Evolutionary conservation across 2,888 invertebrate genomes (phyloP).

Genomic region (Rhimphoctona megacephalus): DNA sequence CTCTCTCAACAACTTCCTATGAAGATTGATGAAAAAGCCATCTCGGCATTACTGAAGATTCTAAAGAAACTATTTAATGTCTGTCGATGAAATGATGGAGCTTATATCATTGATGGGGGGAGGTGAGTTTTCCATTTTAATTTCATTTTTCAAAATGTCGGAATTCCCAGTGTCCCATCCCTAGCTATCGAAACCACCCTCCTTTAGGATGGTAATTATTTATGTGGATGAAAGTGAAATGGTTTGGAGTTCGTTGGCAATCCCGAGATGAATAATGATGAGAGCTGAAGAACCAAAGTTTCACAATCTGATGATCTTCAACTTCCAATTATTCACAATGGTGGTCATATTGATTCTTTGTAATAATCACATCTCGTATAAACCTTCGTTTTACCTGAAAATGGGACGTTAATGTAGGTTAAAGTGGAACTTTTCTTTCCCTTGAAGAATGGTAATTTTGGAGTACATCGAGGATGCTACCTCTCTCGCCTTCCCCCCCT

Average conservation of each 20-base stretch:
- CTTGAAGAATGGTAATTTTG: conserved; percentile 53
- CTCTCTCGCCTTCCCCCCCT: background rate
- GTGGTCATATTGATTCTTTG: conserved; percentile 10
- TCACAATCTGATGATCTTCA: background rate
- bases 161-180: background rate
- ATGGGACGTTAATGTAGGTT: background rate
- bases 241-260: background rate
- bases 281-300: background rate
- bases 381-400: background rate
- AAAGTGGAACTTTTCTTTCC: background rate
- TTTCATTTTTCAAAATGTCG: background rate
- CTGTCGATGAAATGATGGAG: conserved; percentile 10
- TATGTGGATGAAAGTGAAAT: background rate
- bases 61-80: background rate
- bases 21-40: conserved; percentile 1
- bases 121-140: background rate
- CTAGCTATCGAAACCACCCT: background rate
- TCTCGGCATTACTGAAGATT: background rate
- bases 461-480: conserved; percentile 36
- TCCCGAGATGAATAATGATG: background rate
- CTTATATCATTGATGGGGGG: background rate
- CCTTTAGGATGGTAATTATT: background rate
- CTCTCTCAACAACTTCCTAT: background rate
- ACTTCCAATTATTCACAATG: conserved; percentile 8
- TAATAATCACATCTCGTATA: conserved; percentile 33